Percentiles rank a stretch among this genome's conserved stretches.
Evolutionary conservation across 2,888 invertebrate genomes (phyloP).

Genomic region (Asteroscopus sphinx): DNA sequence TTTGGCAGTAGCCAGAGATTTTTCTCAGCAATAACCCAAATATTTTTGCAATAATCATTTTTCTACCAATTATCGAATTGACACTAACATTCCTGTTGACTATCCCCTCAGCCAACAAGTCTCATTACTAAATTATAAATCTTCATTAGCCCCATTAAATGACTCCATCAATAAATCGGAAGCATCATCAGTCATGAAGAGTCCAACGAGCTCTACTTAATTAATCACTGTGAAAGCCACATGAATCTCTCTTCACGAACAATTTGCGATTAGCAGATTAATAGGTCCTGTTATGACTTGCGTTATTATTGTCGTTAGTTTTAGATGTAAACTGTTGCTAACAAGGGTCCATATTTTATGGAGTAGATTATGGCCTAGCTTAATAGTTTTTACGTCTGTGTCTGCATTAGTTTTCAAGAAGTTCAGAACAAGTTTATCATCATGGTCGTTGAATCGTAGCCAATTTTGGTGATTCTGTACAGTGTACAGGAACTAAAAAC

Average conservation of each 20-base stretch:
- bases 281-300: slow-evolving; percentile 42
- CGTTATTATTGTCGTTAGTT: slow-evolving; percentile 31
- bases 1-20: slow-evolving; percentile 1
- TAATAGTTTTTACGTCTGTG: no score
- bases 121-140: slow-evolving; percentile 43
- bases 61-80: no score
- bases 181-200: slow-evolving; percentile 35
- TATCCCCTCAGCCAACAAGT: slow-evolving; percentile 11
- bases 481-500: no score
- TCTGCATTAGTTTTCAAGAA: no score
- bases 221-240: slow-evolving; percentile 56
- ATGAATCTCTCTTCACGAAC: slow-evolving; percentile 47
- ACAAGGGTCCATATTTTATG: slow-evolving; percentile 1
- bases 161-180: slow-evolving; percentile 34
- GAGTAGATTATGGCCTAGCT: no score
- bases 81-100: slow-evolving; percentile 7
- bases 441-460: no score
- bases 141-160: slow-evolving; percentile 38
- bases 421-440: no score
- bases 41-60: no score
- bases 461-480: no score
- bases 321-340: slow-evolving; percentile 22
- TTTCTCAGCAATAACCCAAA: no score
- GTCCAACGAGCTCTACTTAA: slow-evolving; percentile 36
- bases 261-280: slow-evolving; percentile 51